Percentiles rank a stretch among this genome's conserved stretches.
Conservation (phyloP, 37 sponge, comb jelly and placozoan species). For the Beroe forskalii region DNA sequence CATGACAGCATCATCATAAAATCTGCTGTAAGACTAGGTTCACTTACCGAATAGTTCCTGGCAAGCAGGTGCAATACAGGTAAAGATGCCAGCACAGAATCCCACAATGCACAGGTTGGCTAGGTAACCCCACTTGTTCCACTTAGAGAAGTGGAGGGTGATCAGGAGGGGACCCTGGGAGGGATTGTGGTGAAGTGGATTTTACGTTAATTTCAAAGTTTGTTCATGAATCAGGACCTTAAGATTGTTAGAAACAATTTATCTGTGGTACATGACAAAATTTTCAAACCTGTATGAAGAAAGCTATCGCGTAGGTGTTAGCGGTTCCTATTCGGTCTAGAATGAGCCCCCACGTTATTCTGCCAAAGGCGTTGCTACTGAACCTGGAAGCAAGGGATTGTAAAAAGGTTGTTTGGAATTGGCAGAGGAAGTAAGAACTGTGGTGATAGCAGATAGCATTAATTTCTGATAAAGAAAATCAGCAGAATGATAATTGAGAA, state of each 20-base stretch:
- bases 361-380: slow-evolving; percentile 55
- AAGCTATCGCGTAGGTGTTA: background rate
- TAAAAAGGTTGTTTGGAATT: too few species aligned
- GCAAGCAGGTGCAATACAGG: slow-evolving; percentile 61
- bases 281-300: slow-evolving; percentile 55
- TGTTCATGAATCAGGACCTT: background rate
- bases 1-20: too few species aligned
- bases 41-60: slow-evolving; percentile 59
- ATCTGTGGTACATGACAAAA: too few species aligned
- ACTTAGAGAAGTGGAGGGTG: slow-evolving; percentile 41
- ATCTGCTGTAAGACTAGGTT: too few species aligned
- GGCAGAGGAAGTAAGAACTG: too few species aligned
- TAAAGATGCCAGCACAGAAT: slow-evolving; percentile 60
- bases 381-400: too few species aligned
- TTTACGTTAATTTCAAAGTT: background rate
- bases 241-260: too few species aligned
- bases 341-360: slow-evolving; percentile 48
- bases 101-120: slow-evolving; percentile 58
- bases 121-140: slow-evolving; percentile 55
- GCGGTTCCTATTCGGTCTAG: slow-evolving; percentile 36
- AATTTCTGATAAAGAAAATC: too few species aligned
- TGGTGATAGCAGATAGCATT: too few species aligned
- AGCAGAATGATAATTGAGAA: too few species aligned
- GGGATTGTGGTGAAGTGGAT: background rate
- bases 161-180: slow-evolving; percentile 36